Evolutionary conservation across 2,113 vertebrate genomes (phyloP), one percentile per base, ranked within the genome.

Genomic region (Dicentrarchus labrax): DNA sequence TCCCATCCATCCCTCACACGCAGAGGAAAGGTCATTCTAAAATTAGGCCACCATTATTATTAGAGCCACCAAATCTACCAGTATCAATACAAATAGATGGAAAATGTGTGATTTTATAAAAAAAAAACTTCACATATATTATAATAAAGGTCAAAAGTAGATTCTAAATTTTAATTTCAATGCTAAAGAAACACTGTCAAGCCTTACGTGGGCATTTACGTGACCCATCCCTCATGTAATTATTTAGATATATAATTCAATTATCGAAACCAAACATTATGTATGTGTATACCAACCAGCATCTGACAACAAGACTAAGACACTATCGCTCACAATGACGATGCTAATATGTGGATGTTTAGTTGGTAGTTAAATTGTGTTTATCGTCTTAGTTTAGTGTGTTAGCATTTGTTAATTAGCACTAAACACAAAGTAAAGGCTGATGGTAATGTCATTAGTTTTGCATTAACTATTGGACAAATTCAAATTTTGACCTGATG

Each of bases 11-110:
- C 9, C 30, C 22, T 62, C 38, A 50, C 38, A 51, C 5, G 50
- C 70, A 71, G 5, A 60, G 21, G n/a, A 70, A 72, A 68, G 48
- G 57, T 73, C 56, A 62, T 15, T 78, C 39, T 61, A 72, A 72
- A 66, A 76, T 16, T 36, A 78, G 43, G 53, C 24, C 6, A 8
- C 47, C 17, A 59, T 66, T 38, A 53, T 10, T 22, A 56, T 62
- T 47, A 45, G 8, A 68, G 45, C 8, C 9, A 38, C n/a, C 0
- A 1, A 30, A 64, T 38, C n/a, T 30, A 54, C 36, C 16, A n/a
- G 24, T 73, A 24, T 73, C 4, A 47, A 38, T 57, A 69, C 21
- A 47, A 24, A 60, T 8, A 3, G 53, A 69, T 11, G 12, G 13
- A 39, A 19, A 24, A 60, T 45, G 8, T 16, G 45, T 47, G 13